Percentiles rank a stretch among this genome's conserved stretches.
Evolutionary conservation across 2,888 invertebrate species (phyloP).

Genomic region (Euplagia quadripunctaria): DNA sequence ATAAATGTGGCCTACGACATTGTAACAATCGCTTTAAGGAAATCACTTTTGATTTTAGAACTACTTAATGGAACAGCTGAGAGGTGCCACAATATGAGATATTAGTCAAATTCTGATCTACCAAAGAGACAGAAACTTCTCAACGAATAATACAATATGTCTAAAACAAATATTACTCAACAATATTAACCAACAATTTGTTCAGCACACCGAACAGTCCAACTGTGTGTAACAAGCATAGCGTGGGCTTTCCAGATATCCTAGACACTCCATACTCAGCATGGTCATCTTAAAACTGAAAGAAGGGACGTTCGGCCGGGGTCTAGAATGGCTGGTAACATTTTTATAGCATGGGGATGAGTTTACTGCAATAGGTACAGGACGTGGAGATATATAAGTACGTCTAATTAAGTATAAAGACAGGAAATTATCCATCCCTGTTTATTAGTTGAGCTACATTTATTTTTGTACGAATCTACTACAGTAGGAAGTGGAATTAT

Average conservation of each 20-base stretch:
- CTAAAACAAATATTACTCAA: not conserved
- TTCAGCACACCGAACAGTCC: conserved; percentile 5
- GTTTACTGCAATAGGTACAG: conserved; percentile 32
- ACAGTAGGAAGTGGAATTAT: not conserved
- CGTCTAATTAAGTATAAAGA: conserved; percentile 13
- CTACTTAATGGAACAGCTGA: no score
- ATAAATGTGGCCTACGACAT: no score
- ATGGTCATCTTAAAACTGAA: conserved; percentile 50
- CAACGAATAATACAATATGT: not conserved
- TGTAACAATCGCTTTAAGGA: no score
- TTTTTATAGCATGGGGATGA: conserved; percentile 49
- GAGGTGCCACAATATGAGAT: no score
- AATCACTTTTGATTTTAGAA: no score
- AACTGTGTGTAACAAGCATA: conserved; percentile 42
- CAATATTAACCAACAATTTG: not conserved
- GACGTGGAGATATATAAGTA: conserved; percentile 11
- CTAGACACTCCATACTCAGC: conserved; percentile 53
- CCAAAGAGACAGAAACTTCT: no score
- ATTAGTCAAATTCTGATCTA: no score
- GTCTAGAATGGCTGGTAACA: conserved; percentile 59
- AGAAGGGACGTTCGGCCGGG: conserved; percentile 50
- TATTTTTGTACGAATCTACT: not conserved
- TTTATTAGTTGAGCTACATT: not conserved
- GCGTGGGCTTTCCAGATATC: conserved; percentile 55
- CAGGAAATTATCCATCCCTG: conserved; percentile 8